Conservation (phyloP, 2,888 invertebrate genomes). For the Baccha elongata region DNA sequence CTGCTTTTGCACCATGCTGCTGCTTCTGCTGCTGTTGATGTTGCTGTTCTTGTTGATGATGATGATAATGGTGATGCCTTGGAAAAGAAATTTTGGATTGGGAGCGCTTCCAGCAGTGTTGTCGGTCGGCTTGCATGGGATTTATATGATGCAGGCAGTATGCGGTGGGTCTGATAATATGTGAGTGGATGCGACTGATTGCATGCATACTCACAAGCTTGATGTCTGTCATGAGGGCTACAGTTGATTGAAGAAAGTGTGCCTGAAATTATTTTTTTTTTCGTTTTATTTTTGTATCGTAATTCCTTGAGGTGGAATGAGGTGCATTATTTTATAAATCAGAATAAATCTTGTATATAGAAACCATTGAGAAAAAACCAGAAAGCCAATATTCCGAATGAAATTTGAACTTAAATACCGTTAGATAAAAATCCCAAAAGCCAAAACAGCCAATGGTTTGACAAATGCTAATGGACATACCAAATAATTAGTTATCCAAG, state of each 20-base stretch:
- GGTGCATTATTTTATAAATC: too few species aligned
- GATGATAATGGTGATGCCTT: slow-evolving; percentile 59
- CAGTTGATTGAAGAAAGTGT: slow-evolving; percentile 46
- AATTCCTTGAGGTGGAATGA: too few species aligned
- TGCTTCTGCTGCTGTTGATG: slow-evolving; percentile 43
- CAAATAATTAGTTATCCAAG: too few species aligned
- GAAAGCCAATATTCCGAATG: too few species aligned
- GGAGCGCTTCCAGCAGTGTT: slow-evolving; percentile 63
- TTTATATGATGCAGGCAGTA: slow-evolving; percentile 68
- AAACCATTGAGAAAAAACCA: too few species aligned
- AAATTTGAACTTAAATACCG: too few species aligned
- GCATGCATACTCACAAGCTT: slow-evolving; percentile 25
- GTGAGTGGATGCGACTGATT: slow-evolving; percentile 46
- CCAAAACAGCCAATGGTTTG: too few species aligned
- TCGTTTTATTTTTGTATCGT: too few species aligned
- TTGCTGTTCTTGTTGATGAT: slow-evolving; percentile 45
- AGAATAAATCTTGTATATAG: too few species aligned
- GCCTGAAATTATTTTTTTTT: slow-evolving; percentile 34
- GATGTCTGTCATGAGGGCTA: slow-evolving; percentile 21
- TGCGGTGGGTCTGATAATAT: slow-evolving; percentile 66
- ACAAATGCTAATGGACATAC: too few species aligned
- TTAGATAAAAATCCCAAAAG: too few species aligned
- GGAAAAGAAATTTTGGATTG: slow-evolving; percentile 55
- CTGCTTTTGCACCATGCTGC: slow-evolving; percentile 24
- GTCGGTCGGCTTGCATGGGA: slow-evolving; percentile 60